Evolutionary conservation across 1,140 invertebrate genomes (phyloP), one percentile per base, ranked within the genome.

Genomic region (Zelostemma sp.): DNA sequence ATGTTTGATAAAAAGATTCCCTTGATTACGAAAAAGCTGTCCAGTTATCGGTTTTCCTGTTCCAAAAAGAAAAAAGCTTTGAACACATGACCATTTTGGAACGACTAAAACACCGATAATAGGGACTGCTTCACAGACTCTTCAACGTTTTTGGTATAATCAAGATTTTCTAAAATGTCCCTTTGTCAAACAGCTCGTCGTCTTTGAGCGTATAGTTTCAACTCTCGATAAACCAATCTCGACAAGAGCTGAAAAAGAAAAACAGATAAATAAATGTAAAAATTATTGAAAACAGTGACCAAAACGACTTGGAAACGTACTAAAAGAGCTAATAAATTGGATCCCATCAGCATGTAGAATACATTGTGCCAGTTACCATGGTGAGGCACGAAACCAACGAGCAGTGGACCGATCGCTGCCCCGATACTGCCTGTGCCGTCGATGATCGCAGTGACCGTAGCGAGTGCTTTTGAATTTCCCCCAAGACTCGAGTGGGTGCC

Each of bases 371-470:
- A 98, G 9, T 91, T 91, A 17, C 84, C 79, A 40, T 83, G 84
- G 16, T 74, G 79, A 0, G 89, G 89, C 8, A 98, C 90, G 6
- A 96, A 83, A n/a, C 95, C 96, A 1, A 96, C 95, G 33, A 98
- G 74, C 55, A 97, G 83, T 0, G 97, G 96, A 1, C 96, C 96
- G 43, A 98, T 87, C 0, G 96, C 96, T 49, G 96, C 96, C 50
- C 95, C 94, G 55, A 97, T 92, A 48, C 95, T 97, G 0, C 96
- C 96, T 3, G 96, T 98, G 28, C 97, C 97, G 86, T 98, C 97
- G 53, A 99, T 98, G 70, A 99, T 97, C 6, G 97, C 95, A 9
- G 97, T 96, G 0, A 99, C 97, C 0, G 97, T 98, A 1, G 97
- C 96, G 41, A 99, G 81, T 8, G 97, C 97, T 83, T 93, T 95